Percentiles rank a stretch among this genome's conserved stretches.
phyloP scores from a whole-genome alignment of 2,797 vertebrate genomes.

The Labroides dimidiatus region DNA sequence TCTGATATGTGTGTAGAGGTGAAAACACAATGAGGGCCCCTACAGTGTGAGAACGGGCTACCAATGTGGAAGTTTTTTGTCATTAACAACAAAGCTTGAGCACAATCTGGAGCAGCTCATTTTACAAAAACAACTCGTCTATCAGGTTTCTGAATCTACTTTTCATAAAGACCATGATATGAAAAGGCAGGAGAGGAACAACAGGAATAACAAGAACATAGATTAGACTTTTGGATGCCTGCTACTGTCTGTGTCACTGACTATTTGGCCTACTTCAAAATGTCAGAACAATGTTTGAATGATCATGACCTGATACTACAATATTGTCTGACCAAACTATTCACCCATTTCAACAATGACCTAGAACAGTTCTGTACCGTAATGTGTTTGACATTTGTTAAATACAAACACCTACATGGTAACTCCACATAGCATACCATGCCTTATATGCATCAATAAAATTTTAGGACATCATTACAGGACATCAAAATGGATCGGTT shows the following conservation, averaged over 20 bases:
- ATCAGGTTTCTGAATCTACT: constrained; percentile 32
- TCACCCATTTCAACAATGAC: background rate
- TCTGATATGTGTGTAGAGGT: background rate
- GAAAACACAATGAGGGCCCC: background rate
- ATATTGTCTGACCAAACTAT: background rate
- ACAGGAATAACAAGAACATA: constrained; percentile 5
- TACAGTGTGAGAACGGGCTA: background rate
- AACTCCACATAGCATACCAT: too few species aligned
- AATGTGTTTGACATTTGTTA: too few species aligned
- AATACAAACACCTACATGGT: too few species aligned
- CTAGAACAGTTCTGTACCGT: too few species aligned
- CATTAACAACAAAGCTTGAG: background rate
- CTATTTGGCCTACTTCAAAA: constrained; percentile 18
- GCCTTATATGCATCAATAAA: too few species aligned
- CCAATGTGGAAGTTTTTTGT: background rate
- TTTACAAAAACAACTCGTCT: background rate
- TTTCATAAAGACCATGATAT: background rate
- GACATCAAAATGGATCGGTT: too few species aligned
- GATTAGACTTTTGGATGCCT: background rate
- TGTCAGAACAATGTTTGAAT: background rate
- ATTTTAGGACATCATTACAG: too few species aligned
- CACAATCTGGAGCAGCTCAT: constrained; percentile 7
- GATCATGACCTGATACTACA: background rate
- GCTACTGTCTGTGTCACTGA: background rate
- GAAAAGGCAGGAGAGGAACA: constrained; percentile 3